Evolutionary conservation across 1,140 invertebrate genomes (phyloP), one percentile per base, ranked within the genome.

Genomic region (Drosophila chauvacae): DNA sequence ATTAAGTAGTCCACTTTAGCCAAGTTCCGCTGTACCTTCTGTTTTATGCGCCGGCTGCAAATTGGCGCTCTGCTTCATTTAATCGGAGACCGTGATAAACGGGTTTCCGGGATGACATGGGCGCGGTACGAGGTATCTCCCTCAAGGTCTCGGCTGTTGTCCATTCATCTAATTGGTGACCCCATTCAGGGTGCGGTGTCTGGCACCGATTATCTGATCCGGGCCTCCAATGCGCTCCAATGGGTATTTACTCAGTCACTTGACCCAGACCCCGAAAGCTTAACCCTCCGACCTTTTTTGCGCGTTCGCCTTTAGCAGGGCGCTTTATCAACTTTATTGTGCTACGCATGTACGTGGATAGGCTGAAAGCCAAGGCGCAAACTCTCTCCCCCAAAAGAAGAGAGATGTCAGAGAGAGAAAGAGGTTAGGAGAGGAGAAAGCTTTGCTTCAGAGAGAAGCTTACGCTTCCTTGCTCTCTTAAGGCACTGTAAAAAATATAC

Each of bases 251-350:
- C 13, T 66, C 28, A 55, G 18, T 44, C 61, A 51, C 41, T 76
- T 44, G 47, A 73, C 70, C 70, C 53, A 73, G 68, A 72, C 70
- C 68, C 70, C 68, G 23, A 72, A 30, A 68, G 62, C 58, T 69
- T 50, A 30, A 68, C 39, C 51, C 45, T 42, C 16, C 69, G 68
- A 82, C 76, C 58, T 71, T 77, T 77, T 77, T 68, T 41, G 23
- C 48, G 26, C 44, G n/a, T 18, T 72, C 23, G 48, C 60, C 20
- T 79, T 79, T 81, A 42, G 35, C 41, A 9, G 20, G 64, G 47
- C 48, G n/a, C 30, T 80, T 81, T 79, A 81, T 87, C 79, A 72
- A 65, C 62, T 86, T 86, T 86, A 86, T 81, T 84, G 66, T 84
- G 81, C 62, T 85, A 50, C 18, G 16, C 35, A 7, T n/a, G 77